These are phyloP conservation scores for Triplophysa bombifrons DNA, from an alignment of 2,797 vertebrate genomes.

Conservation along the genomic window DNA sequence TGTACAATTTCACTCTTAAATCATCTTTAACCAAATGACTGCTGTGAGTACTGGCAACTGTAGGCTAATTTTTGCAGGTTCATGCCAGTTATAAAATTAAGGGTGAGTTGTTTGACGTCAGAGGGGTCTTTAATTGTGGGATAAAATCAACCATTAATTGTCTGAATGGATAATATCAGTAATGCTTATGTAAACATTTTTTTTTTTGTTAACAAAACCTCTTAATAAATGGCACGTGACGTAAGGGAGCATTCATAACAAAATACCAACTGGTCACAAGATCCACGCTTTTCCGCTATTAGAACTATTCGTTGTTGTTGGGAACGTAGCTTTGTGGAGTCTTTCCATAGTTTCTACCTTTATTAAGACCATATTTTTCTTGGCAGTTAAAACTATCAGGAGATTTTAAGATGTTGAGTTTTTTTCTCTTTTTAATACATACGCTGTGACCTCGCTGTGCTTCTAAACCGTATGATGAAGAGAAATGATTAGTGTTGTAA, in stretches of 20 bases:
- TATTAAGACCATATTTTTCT: neutral
- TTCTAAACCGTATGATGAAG: neutral
- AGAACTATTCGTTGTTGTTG: neutral
- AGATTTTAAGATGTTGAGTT: neutral
- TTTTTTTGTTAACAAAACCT: neutral
- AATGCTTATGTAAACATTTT: neutral
- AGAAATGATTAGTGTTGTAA: neutral
- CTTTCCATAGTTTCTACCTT: neutral
- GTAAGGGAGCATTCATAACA: neutral
- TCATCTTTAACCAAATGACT: slow-evolving; percentile 12
- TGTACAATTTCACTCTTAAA: neutral
- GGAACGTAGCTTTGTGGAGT: neutral
- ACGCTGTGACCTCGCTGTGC: neutral
- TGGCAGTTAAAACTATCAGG: neutral
- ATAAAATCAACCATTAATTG: neutral
- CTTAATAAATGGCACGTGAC: neutral
- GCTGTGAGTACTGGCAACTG: neutral
- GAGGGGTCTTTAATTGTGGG: neutral
- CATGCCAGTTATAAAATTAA: neutral
- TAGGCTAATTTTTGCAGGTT: neutral
- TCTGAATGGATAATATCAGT: neutral
- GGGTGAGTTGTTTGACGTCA: neutral
- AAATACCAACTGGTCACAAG: neutral
- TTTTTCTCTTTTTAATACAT: neutral
- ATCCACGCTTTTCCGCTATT: neutral